These are phyloP conservation scores for Corbicula japonica DNA, from an alignment of 2,888 invertebrate species.

Conservation along the genomic window DNA sequence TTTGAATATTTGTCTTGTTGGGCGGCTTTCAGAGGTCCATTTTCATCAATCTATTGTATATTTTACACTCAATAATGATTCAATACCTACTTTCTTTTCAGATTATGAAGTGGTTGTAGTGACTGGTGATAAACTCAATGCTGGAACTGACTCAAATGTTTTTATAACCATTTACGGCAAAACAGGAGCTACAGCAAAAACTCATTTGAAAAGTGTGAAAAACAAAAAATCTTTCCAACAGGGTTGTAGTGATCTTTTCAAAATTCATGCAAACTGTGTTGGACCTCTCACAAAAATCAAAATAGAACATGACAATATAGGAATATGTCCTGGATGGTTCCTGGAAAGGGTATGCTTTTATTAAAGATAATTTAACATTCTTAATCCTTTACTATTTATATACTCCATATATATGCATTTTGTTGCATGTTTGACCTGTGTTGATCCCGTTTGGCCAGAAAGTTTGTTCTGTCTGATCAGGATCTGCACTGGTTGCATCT, in stretches of 20 bases:
- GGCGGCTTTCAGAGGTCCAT: too few relatives aligned
- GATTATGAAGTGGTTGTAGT: conserved; percentile 86
- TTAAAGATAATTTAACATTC: neutral
- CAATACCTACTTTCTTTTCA: conserved; percentile 66
- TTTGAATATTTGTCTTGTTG: too few relatives aligned
- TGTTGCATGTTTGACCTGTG: too few relatives aligned
- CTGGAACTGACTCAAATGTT: conserved; percentile 86
- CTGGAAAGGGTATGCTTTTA: conserved; percentile 83
- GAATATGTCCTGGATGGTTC: conserved; percentile 85
- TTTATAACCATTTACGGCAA: conserved; percentile 85
- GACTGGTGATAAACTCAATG: conserved; percentile 83
- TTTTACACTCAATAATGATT: too few relatives aligned
- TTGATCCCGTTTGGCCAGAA: too few relatives aligned
- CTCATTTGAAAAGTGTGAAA: conserved; percentile 79
- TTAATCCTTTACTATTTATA: neutral
- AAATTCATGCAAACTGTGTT: conserved; percentile 83
- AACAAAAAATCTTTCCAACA: conserved; percentile 76
- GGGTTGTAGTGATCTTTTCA: conserved; percentile 83
- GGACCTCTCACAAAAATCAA: conserved; percentile 85
- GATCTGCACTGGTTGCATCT: too few relatives aligned
- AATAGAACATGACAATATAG: conserved; percentile 86
- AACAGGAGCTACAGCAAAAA: conserved; percentile 83
- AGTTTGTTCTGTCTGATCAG: too few relatives aligned
- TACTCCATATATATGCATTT: too few relatives aligned
- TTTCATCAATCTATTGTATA: too few relatives aligned